A percentile compares a stretch with the other conserved stretches of the same genome.
These are phyloP conservation scores for Goniozus legneri DNA, from an alignment of 1,140 invertebrate genomes.

Conservation along the genomic window DNA sequence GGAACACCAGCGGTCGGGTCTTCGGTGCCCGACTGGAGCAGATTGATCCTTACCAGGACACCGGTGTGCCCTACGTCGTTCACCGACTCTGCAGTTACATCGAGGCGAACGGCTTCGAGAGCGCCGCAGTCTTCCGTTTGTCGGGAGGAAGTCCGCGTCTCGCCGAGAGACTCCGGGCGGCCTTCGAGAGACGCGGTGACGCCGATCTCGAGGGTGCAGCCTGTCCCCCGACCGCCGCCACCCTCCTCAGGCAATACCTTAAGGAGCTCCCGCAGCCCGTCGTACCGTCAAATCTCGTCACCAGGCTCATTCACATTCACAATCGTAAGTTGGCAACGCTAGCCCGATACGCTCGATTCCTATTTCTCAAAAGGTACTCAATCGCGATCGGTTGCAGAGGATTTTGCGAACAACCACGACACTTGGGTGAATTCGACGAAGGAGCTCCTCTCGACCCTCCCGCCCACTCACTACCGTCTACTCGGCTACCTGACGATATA, in stretches of 20 bases:
- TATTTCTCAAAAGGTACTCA: too few species aligned
- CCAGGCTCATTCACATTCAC: conserved; percentile 44
- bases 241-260: conserved; percentile 52
- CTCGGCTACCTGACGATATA: conserved; percentile 50
- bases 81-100: conserved; percentile 51
- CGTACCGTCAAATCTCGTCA: conserved; percentile 43
- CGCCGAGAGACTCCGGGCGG: conserved; percentile 46
- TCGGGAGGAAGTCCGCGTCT: conserved; percentile 46
- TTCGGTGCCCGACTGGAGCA: conserved; percentile 46
- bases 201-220: conserved; percentile 51
- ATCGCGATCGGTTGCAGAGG: conserved; percentile 24
- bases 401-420: conserved; percentile 37
- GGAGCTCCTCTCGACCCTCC: conserved; percentile 40
- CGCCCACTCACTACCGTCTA: conserved; percentile 42
- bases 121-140: conserved; percentile 46
- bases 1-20: conserved; percentile 29
- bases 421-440: conserved; percentile 44
- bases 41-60: conserved; percentile 42
- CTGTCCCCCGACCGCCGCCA: conserved; percentile 51
- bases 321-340: too few species aligned
- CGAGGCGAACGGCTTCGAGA: conserved; percentile 48
- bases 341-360: too few species aligned
- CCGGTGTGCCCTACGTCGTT: conserved; percentile 49
- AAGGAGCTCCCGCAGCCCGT: conserved; percentile 55
- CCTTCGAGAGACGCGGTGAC: conserved; percentile 53